Evolutionary conservation across 35 echinoderm and acorn worm genomes (phyloP), one percentile per base, ranked within the genome.

Genomic region (Ptychodera flava): DNA sequence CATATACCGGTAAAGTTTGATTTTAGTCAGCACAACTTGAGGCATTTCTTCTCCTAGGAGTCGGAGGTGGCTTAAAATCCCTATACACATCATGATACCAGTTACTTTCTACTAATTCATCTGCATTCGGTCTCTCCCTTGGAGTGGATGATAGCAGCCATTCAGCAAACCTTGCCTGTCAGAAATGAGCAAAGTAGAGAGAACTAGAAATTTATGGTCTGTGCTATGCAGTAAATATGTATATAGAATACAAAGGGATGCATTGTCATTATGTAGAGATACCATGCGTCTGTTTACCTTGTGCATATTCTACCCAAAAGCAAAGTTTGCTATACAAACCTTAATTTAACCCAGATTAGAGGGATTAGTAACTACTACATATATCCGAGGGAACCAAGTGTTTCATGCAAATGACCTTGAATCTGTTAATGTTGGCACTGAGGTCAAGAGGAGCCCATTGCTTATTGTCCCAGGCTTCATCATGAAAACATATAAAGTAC

Each of bases 111-210:
- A 78, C 78, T 14, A 95, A 78, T 32, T 92, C 90, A 52, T 80
- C 84, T 33, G 90, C 83, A 34, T 89, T 77, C 33, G 93, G 93
- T 80, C 93, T 89, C 30, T 80, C 45, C 6, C 34, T 37, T 32
- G 93, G 93, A 32, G 84, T 76, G 32, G 30, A 31, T 32, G 93
- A 89, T 30, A 95, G 78, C 53, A 92, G 79, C 90, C 90, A 89
- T 35, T 80, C 89, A 0, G 88, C 88, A 77, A 95, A 81, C 34
- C 88, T 83, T 28, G 84, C 78, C 93, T 95, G 90, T 33, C 85
- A 82, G 79, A 10, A 33, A 37, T 79, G 28, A 89, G 1, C 88
- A 34, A 33, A 38, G 37, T 28, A 90, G 78, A 77, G 1, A 30
- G n/a, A 86, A 89, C 15, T 28, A 84, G 29, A 80, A 45, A 75